Evolutionary conservation across 1,140 invertebrate genomes (phyloP).

Genomic region (Hyles euphorbiae): DNA sequence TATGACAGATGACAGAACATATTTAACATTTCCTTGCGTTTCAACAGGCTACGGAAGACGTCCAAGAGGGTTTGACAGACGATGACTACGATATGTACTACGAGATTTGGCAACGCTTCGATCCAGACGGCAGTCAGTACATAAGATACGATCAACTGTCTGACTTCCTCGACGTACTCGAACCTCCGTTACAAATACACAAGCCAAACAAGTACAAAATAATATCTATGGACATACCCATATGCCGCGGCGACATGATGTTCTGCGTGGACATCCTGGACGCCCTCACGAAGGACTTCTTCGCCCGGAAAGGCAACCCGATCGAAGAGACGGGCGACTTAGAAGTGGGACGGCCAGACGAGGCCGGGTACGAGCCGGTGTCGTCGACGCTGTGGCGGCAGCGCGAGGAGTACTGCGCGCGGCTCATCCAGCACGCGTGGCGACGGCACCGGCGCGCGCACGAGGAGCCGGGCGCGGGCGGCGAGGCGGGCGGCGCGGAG

Average conservation of each 20-base stretch:
- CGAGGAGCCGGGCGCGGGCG: slow-evolving; percentile 58
- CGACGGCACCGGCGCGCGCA: slow-evolving; percentile 86
- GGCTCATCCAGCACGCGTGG: slow-evolving; percentile 96
- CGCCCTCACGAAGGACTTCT: slow-evolving; percentile 96
- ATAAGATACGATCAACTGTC: slow-evolving; percentile 95
- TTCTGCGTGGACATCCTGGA: slow-evolving; percentile 99
- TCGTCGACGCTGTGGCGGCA: slow-evolving; percentile 96
- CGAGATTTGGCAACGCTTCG: slow-evolving; percentile 99
- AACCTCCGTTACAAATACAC: slow-evolving; percentile 95
- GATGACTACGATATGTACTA: slow-evolving; percentile 99
- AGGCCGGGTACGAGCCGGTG: slow-evolving; percentile 93
- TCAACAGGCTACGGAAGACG: slow-evolving; percentile 92
- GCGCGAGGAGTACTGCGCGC: slow-evolving; percentile 95
- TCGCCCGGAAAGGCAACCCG: slow-evolving; percentile 94
- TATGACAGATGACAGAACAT: too few relatives aligned
- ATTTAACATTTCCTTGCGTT: not conserved
- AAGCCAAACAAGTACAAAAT: slow-evolving; percentile 99
- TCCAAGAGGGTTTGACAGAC: slow-evolving; percentile 97
- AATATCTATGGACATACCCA: slow-evolving; percentile 98
- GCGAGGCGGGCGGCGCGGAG: slow-evolving; percentile 81
- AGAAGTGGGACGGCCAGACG: slow-evolving; percentile 88
- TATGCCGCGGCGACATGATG: slow-evolving; percentile 97
- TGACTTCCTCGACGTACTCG: slow-evolving; percentile 95
- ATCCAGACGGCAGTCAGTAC: slow-evolving; percentile 98
- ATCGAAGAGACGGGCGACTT: slow-evolving; percentile 92